Conservation (phyloP, 2,888 invertebrate genomes). For the Sminthurinus aureus region DNA sequence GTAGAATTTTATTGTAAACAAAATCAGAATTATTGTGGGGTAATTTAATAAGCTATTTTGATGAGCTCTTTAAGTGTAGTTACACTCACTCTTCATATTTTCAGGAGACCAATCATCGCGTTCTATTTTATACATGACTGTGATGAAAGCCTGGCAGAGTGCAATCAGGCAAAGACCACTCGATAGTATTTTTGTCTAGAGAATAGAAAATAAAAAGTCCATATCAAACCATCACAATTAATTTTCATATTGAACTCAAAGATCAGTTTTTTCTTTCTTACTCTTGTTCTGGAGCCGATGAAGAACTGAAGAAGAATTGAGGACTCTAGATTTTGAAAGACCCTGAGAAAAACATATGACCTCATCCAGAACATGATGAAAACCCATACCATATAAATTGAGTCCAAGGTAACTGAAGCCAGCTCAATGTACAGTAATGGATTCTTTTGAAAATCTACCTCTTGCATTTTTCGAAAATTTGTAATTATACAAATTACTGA, state of each 20-base stretch:
- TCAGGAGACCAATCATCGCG: slow-evolving; percentile 18
- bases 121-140: slow-evolving; percentile 24
- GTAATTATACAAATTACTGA: slow-evolving; percentile 29
- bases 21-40: not conserved
- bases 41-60: not conserved
- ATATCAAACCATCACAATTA: not conserved
- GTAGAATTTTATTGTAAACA: not conserved
- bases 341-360: slow-evolving; percentile 23
- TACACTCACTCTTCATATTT: not conserved
- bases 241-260: not conserved
- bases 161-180: slow-evolving; percentile 13
- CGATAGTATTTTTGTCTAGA: slow-evolving; percentile 23
- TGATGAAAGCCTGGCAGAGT: slow-evolving; percentile 19
- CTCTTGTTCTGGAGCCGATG: slow-evolving; percentile 8
- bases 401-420: slow-evolving; percentile 29
- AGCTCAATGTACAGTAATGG: slow-evolving; percentile 36
- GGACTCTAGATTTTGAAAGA: slow-evolving; percentile 24
- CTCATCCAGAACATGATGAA: slow-evolving; percentile 35
- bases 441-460: slow-evolving; percentile 37
- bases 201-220: not conserved
- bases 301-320: slow-evolving; percentile 33
- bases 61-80: not conserved
- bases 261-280: not conserved
- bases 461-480: slow-evolving; percentile 36
- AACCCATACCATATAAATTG: slow-evolving; percentile 31